phyloP scores from a whole-genome alignment of 2,888 invertebrate species.

The Penaeus monodon region DNA sequence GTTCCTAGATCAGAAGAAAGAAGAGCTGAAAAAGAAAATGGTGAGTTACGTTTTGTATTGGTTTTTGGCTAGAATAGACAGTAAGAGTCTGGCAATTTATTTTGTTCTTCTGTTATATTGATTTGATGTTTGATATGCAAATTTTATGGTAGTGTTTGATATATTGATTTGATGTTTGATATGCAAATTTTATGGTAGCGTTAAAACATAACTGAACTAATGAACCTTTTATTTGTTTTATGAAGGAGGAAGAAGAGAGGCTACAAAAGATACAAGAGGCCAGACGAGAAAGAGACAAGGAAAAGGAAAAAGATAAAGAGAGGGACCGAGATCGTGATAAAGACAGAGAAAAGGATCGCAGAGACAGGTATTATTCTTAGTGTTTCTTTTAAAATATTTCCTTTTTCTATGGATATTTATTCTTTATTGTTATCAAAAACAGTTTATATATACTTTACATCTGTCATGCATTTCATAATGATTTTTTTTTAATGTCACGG shows the following conservation, averaged over 20 bases:
- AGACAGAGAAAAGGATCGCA: constrained; percentile 68
- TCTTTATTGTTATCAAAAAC: background rate
- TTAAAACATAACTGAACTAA: background rate
- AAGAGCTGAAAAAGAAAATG: constrained; percentile 91
- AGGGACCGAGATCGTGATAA: constrained; percentile 67
- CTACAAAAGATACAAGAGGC: constrained; percentile 60
- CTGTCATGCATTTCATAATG: background rate
- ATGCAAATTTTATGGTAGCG: background rate
- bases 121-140: background rate
- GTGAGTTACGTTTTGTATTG: constrained; percentile 71
- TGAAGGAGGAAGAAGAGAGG: constrained; percentile 66
- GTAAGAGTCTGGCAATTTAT: no score
- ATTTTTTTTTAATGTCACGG: background rate
- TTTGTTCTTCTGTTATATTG: background rate
- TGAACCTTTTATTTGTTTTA: background rate
- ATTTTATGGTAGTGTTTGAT: background rate
- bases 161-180: background rate
- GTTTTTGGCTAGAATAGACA: background rate
- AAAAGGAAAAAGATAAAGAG: constrained; percentile 69
- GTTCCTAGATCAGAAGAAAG: constrained; percentile 95
- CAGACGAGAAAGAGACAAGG: constrained; percentile 48
- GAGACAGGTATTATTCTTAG: constrained; percentile 53
- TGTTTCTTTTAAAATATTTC: no score
- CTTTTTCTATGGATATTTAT: background rate
- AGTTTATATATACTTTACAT: background rate